Base-by-base conservation (phyloP, 2,888 invertebrate species). In the Clepsis dumicolana region DNA sequence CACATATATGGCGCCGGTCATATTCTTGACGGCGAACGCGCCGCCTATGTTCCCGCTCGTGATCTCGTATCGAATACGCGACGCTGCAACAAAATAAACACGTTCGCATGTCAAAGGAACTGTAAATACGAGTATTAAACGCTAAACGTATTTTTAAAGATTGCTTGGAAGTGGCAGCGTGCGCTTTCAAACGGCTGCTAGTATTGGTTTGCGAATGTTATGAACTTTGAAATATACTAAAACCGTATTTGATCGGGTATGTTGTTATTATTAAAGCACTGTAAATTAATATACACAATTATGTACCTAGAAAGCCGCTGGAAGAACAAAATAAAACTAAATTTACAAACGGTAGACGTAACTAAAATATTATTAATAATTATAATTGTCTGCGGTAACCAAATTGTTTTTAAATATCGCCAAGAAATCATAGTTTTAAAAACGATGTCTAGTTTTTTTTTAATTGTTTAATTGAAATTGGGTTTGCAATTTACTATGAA, bases 51-150 rank as follows among this genome's bases (percentile, higher is more conserved):
- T 99, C 95, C 99, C 99, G 96, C 98, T 98, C 94, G 98, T 98
- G 94, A 99, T 99, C 96, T 99, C 98, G 95, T 99, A 99, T 95
- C 98, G 98, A 96, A 99, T 98, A 96, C 98, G 97, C 94, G 98
- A 98, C 91, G 98, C 98, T 98, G 95, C 72, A 91, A 93, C 81
- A 88, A 88, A 85, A 84, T 77, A 83, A 80, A 81, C 74, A 81
- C 29, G 72, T 60, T 50, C 64, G 18, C 44, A 63, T 38, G 94
- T 94, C 73, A 75, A 77, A 78, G 77, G 77, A 48, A 61, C 56
- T 56, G 53, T 29, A 52, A 68, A 64, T 59, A n/a, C n/a, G n/a
- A n/a, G n/a, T n/a, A 64, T 64, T 38, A 63, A 68, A 64, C 50
- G 29, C 52, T 64, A 65, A 63, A 73, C 32, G 61, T 59, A 69